These are phyloP conservation scores for Yponomeuta plumbellus DNA, from an alignment of 2,888 invertebrate species.

Conservation along the genomic window DNA sequence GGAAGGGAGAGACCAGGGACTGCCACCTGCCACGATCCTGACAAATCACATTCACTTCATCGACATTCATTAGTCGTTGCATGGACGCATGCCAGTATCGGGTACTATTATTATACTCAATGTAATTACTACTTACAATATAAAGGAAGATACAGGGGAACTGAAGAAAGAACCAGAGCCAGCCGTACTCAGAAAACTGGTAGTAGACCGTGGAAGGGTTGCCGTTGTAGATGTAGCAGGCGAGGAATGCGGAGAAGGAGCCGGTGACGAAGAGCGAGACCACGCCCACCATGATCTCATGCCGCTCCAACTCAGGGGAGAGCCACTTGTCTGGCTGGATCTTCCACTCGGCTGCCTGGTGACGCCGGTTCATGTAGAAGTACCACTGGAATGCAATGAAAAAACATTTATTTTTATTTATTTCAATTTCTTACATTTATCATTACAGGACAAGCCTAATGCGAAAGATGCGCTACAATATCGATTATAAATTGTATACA, in stretches of 20 bases:
- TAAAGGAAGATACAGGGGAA: constrained; percentile 80
- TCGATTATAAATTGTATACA: too few relatives aligned
- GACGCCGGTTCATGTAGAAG: constrained; percentile 79
- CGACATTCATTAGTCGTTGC: too few relatives aligned
- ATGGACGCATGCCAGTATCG: too few relatives aligned
- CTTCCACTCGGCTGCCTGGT: constrained; percentile 82
- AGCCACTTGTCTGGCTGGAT: constrained; percentile 83
- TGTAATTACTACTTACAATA: constrained; percentile 67
- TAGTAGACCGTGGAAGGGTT: constrained; percentile 81
- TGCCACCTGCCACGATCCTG: too few relatives aligned
- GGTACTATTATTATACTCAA: too few relatives aligned
- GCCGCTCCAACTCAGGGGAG: constrained; percentile 79
- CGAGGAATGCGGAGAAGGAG: constrained; percentile 75
- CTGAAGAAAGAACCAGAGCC: constrained; percentile 80
- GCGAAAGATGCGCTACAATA: too few relatives aligned
- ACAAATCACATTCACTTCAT: too few relatives aligned
- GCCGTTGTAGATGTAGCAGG: constrained; percentile 81
- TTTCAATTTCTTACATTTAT: too few relatives aligned
- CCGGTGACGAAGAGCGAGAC: constrained; percentile 74
- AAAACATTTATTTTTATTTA: neutral
- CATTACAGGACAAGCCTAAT: too few relatives aligned
- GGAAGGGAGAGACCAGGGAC: too few relatives aligned
- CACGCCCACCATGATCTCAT: constrained; percentile 81
- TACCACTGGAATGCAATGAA: constrained; percentile 78
- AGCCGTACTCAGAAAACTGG: constrained; percentile 78